These are phyloP conservation scores for Diabrotica balteata DNA, from an alignment of 2,888 invertebrate genomes.

Conservation along the genomic window DNA sequence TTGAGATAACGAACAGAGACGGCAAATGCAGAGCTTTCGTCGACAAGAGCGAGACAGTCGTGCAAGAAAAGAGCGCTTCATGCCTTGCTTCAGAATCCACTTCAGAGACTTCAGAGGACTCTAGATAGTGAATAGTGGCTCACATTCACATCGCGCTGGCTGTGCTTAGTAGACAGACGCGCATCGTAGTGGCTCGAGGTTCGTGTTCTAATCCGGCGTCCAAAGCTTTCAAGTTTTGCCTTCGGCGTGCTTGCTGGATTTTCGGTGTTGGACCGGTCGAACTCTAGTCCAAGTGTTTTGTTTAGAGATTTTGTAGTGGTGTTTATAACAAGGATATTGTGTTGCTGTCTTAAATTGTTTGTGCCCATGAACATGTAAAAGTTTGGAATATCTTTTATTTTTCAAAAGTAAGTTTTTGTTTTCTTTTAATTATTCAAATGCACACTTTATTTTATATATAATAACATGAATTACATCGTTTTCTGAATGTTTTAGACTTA, in stretches of 20 bases:
- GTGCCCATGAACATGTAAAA: conserved; percentile 33
- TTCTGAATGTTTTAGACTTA: too few relatives aligned
- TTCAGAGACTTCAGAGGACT: conserved; percentile 18
- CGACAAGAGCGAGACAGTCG: conserved; percentile 12
- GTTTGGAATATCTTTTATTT: conserved; percentile 24
- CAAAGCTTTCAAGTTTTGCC: conserved; percentile 30
- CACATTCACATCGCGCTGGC: conserved; percentile 40
- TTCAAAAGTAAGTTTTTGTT: conserved; percentile 28
- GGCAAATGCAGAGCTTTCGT: conserved; percentile 1
- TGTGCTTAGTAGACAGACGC: conserved; percentile 34
- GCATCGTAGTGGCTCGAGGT: conserved; percentile 15
- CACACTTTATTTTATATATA: too few relatives aligned
- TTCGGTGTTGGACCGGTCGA: conserved; percentile 10
- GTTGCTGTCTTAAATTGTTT: conserved; percentile 6
- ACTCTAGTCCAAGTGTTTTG: conserved; percentile 19
- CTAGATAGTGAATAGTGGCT: conserved; percentile 25
- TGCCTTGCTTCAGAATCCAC: conserved; percentile 14
- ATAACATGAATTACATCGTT: too few relatives aligned
- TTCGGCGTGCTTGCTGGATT: conserved; percentile 11
- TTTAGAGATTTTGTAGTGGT: conserved; percentile 21
- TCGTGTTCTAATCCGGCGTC: conserved; percentile 36
- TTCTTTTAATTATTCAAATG: too few relatives aligned
- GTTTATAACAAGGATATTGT: conserved; percentile 8
- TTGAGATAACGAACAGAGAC: conserved; percentile 29
- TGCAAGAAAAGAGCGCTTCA: conserved; percentile 26